Evolutionary conservation across 2,797 vertebrate species (phyloP).

Genomic region (Sebastes kiyomatsui): DNA sequence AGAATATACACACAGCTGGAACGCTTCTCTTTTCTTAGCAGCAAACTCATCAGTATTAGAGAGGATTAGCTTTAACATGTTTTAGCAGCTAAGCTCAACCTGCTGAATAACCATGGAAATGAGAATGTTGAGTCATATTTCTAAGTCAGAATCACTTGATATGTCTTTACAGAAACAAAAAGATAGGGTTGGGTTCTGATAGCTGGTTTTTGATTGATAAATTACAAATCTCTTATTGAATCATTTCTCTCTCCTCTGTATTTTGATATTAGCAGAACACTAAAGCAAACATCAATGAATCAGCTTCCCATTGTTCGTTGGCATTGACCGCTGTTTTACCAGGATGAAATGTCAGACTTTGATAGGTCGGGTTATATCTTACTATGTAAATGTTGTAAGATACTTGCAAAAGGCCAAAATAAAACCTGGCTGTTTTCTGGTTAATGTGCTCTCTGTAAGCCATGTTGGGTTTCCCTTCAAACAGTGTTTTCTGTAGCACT

Average conservation of each 20-base stretch:
- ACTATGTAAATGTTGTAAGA: not conserved
- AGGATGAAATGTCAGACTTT: not conserved
- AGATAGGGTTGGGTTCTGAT: not conserved
- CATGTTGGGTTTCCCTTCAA: not conserved
- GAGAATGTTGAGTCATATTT: not conserved
- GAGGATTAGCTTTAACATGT: not conserved
- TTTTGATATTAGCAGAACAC: not conserved
- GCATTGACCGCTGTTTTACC: not conserved
- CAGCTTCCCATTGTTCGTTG: not conserved
- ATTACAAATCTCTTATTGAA: conserved; percentile 4
- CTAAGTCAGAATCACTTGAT: not conserved
- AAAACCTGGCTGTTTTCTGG: not conserved
- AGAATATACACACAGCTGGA: conserved; percentile 33
- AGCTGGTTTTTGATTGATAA: not conserved
- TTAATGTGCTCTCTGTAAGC: not conserved
- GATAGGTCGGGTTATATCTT: not conserved
- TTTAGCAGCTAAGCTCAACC: not conserved
- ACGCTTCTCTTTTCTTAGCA: not conserved
- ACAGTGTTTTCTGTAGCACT: not conserved
- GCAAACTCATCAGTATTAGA: not conserved
- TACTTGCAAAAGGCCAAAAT: not conserved
- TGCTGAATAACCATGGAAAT: conserved; percentile 4
- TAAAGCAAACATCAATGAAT: not conserved
- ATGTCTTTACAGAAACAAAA: not conserved
- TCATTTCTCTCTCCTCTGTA: not conserved